Evolutionary conservation across 2,797 vertebrate species (phyloP).

Genomic region (Melopsittacus undulatus): DNA sequence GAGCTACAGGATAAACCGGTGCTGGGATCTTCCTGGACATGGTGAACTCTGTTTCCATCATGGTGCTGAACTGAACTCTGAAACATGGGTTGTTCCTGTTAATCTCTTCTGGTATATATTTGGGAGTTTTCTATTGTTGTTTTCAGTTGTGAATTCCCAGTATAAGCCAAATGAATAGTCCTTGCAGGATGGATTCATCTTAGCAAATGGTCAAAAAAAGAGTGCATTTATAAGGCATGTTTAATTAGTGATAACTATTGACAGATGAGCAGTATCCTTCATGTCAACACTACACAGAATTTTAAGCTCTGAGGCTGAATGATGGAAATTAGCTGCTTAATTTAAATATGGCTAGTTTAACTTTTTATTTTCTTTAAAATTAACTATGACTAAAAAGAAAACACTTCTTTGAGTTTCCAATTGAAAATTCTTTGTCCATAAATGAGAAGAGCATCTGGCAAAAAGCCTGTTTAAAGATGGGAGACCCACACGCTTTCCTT

Average conservation of each 20-base stretch:
- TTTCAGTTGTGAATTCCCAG: neutral
- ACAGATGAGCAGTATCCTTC: neutral
- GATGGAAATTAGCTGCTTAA: neutral
- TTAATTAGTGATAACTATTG: neutral
- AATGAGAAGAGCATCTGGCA: neutral
- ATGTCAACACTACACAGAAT: neutral
- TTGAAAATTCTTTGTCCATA: conserved; percentile 27
- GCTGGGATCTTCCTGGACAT: rapidly evolving
- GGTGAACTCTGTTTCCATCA: neutral
- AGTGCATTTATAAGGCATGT: neutral
- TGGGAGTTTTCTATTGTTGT: neutral
- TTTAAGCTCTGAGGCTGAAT: neutral
- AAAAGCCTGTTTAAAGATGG: neutral
- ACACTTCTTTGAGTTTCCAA: neutral
- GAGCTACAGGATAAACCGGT: neutral
- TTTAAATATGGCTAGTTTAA: neutral
- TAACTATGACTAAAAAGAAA: conserved; percentile 4
- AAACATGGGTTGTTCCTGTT: neutral
- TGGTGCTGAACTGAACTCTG: neutral
- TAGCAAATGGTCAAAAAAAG: neutral
- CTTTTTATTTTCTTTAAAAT: neutral
- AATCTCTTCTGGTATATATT: rapidly evolving
- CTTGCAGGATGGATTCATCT: neutral
- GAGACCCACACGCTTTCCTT: neutral
- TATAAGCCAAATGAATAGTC: neutral